Percentiles rank a stretch among this genome's conserved stretches.
Evolutionary conservation across 2,797 vertebrate species (phyloP).

Genomic region (Mormyrops attenuatus): DNA sequence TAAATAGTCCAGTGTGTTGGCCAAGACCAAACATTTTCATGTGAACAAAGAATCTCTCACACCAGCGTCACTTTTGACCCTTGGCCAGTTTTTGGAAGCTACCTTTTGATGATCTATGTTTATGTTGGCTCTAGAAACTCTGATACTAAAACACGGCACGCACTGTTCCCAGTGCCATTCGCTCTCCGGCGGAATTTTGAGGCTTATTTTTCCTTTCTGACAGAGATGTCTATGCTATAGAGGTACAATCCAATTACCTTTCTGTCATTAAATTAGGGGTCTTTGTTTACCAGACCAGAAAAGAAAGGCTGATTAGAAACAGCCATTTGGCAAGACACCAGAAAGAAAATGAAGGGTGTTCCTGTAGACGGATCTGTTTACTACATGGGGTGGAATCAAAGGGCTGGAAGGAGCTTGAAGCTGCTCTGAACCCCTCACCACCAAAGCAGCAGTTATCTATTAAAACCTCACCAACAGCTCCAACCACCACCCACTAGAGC

Average conservation of each 20-base stretch:
- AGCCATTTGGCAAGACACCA: conserved; percentile 1
- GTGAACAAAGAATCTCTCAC: neutral
- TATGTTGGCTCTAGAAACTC: neutral
- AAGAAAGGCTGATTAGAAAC: neutral
- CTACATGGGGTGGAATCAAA: neutral
- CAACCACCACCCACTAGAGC: neutral
- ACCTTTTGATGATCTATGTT: neutral
- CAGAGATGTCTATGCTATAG: neutral
- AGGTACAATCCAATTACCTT: conserved; percentile 13
- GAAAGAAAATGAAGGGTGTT: conserved; percentile 3
- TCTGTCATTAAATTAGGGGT: conserved; percentile 9
- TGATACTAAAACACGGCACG: neutral
- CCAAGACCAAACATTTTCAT: neutral
- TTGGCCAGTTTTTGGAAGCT: neutral
- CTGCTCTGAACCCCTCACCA: neutral
- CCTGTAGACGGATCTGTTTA: neutral
- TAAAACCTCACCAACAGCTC: neutral
- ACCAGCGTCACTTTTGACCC: neutral
- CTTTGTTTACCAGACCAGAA: conserved; percentile 1
- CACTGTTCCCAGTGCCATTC: neutral
- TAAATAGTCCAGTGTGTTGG: neutral
- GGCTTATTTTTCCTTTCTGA: neutral
- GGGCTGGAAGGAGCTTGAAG: neutral
- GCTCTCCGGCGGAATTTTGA: neutral
- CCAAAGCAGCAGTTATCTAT: neutral